A percentile compares a stretch with the other conserved stretches of the same genome.
These are phyloP conservation scores for Ophion ellenae DNA, from an alignment of 2,888 invertebrate genomes.

Conservation along the genomic window DNA sequence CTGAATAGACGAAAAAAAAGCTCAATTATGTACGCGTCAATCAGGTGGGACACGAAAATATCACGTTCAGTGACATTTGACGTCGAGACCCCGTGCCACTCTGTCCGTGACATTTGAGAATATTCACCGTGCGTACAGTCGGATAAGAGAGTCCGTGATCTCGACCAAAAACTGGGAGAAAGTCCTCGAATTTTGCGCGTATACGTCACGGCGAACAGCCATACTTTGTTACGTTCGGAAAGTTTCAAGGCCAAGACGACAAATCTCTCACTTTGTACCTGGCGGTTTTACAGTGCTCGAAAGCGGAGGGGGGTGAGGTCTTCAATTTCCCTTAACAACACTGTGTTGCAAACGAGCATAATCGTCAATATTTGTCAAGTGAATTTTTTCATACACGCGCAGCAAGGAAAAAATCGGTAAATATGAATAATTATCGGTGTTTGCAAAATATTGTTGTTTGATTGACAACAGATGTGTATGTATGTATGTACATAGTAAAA, in stretches of 20 bases:
- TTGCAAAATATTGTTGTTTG: too few relatives aligned
- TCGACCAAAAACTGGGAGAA: slow-evolving; percentile 10
- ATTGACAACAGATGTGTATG: too few relatives aligned
- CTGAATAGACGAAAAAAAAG: neutral
- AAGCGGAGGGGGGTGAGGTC: neutral
- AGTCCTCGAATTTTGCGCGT: slow-evolving; percentile 13
- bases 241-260: neutral
- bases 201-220: neutral
- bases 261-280: neutral
- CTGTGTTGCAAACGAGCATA: neutral
- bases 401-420: too few relatives aligned
- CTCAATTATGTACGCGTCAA: neutral
- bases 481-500: too few relatives aligned
- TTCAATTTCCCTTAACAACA: neutral
- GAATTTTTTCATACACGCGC: neutral
- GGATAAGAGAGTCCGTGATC: neutral
- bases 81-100: neutral
- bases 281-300: neutral
- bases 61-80: slow-evolving; percentile 37
- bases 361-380: neutral
- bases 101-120: slow-evolving; percentile 38
- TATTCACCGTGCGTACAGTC: slow-evolving; percentile 7
- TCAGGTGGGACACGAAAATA: neutral
- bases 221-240: neutral
- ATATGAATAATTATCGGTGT: too few relatives aligned